Base-by-base conservation (phyloP, 1,140 invertebrate genomes). In the Drosophila kohkoa region DNA sequence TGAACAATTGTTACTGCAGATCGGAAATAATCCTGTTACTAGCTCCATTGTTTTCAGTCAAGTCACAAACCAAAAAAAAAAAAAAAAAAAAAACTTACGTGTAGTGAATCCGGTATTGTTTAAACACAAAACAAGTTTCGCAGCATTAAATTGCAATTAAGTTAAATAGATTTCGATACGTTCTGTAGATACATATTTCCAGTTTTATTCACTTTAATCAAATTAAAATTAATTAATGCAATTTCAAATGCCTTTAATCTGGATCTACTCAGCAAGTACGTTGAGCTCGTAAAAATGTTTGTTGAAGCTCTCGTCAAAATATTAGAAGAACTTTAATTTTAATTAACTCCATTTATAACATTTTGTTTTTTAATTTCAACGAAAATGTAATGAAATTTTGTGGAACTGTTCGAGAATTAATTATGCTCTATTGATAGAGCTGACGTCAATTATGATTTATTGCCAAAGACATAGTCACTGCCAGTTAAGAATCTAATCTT, bases 381-480 rank as follows among this genome's bases (percentile, higher is more conserved):
- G 0, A 1, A 15, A 5, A 28, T 13, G 20, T 25, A 25, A 25
- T 25, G 20, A 52, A 52, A 5, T 3, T 35, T 20, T 49, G 16
- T 3, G 45, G 0, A 35, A n/a, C 32, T 49, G 11, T 32, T 49
- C 15, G 3, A 6, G 15, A 43, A 28, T 28, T 52, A 5, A 35
- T 49, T 30, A 49, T 52, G 16, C 32, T 41, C 5, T 48, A 16
- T 35, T 30, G 57, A 52, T 46, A 20, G 41, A 65, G 15, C 41
- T 65, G 63, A 65, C 63, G 63, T 65, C 63, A 65, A 65, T 45
- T 54, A 65, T 65, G 63, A 54, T 65, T 28, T 30, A 65, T 46
- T 55, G 16, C 8, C 15, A 20, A 10, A 41, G 54, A 57, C 16
- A 58, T 5, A 48, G 38, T 54, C 38, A 64, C 11, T 11, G 2